A percentile compares a stretch with the other conserved stretches of the same genome.
These are phyloP conservation scores for Macrosoma leucophasiata DNA, from an alignment of 2,888 invertebrate genomes.

Conservation along the genomic window DNA sequence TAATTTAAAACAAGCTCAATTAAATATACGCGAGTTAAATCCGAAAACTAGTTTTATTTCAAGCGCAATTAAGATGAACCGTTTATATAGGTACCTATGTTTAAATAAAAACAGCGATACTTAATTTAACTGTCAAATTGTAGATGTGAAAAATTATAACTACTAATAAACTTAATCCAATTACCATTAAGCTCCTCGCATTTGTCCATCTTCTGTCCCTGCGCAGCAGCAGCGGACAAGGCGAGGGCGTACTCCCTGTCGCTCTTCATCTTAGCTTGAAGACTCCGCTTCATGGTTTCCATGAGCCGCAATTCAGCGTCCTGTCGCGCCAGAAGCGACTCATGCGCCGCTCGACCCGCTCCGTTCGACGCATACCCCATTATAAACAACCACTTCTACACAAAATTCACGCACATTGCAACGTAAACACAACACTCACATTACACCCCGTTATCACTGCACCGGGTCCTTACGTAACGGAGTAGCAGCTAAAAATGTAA, in stretches of 20 bases:
- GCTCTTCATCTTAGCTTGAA: constrained; percentile 90
- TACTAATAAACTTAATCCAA: constrained; percentile 1
- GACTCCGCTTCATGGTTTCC: constrained; percentile 92
- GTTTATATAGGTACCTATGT: no score
- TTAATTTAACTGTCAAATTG: no score
- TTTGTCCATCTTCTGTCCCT: constrained; percentile 89
- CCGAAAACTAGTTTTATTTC: no score
- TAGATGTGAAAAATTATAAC: not conserved
- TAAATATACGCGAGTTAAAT: no score
- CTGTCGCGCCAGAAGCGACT: constrained; percentile 91
- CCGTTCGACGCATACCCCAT: constrained; percentile 93
- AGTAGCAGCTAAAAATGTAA: constrained; percentile 26
- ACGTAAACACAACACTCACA: constrained; percentile 69
- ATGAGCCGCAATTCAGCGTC: constrained; percentile 94
- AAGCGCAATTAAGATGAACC: no score
- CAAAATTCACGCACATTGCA: constrained; percentile 53
- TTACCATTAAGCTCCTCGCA: constrained; percentile 82
- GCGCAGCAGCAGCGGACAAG: constrained; percentile 85
- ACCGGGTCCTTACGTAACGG: constrained; percentile 47
- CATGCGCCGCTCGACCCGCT: constrained; percentile 92
- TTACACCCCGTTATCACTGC: constrained; percentile 61
- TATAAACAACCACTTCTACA: constrained; percentile 44
- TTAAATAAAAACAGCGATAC: no score
- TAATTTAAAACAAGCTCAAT: no score
- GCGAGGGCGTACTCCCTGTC: constrained; percentile 94